Percentiles rank a stretch among this genome's conserved stretches.
These are phyloP conservation scores for Lagopus leucura DNA, from an alignment of 2,113 vertebrate species.

Conservation along the genomic window DNA sequence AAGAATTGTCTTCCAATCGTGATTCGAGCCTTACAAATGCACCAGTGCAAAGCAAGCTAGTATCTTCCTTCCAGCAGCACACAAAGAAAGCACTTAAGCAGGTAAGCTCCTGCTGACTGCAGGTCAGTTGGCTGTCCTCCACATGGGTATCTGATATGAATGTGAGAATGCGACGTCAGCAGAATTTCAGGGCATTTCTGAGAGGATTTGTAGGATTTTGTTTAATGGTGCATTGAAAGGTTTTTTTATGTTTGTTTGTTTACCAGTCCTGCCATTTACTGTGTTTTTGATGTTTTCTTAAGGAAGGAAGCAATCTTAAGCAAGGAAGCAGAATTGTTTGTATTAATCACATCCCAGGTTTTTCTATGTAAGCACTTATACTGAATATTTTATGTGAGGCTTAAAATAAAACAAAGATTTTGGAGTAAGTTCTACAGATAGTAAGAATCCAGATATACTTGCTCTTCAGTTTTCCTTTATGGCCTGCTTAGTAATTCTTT, in stretches of 20 bases:
- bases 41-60: conserved; percentile 83
- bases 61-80: conserved; percentile 88
- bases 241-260: neutral
- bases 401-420: neutral
- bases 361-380: neutral
- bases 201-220: neutral
- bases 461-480: neutral
- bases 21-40: conserved; percentile 80
- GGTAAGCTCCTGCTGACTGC: conserved; percentile 73
- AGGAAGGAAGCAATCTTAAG: neutral
- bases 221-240: neutral
- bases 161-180: neutral
- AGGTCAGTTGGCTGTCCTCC: neutral
- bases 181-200: neutral
- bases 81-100: conserved; percentile 90
- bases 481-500: neutral
- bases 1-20: conserved; percentile 81
- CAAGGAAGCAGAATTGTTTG: neutral
- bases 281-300: neutral
- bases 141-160: neutral
- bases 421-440: neutral
- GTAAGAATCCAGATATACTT: neutral
- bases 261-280: neutral
- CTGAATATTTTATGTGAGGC: neutral
- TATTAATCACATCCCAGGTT: neutral